Base-by-base conservation (phyloP, 1,140 invertebrate species). In the Octopus bimaculoides region DNA sequence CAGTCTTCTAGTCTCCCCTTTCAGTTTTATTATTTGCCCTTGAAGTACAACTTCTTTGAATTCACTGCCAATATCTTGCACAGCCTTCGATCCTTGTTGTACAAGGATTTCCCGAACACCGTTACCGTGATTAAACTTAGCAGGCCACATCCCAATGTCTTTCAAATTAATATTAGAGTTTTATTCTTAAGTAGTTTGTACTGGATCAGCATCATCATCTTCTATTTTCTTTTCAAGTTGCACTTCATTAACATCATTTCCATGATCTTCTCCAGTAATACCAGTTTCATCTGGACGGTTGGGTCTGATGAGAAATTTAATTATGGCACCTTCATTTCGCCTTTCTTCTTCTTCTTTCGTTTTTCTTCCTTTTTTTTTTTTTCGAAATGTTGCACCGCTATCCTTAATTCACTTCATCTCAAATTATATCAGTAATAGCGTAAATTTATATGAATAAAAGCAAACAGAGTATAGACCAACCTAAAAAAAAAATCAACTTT, bases 401-500 rank as follows among this genome's bases (percentile, higher is more conserved):
- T 66, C 61, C 61, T 66, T 66, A 12, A n/a, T 66, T 66, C 61
- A n/a, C 61, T 66, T 66, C 61, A 66, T 66, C 61, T 66, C 26
- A 41, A 41, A 41, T 41, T 41, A 41, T 41, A 41, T 41, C 26
- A 41, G 26, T 41, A 0, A 41, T 41, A 41, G 1, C 26, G 26
- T 41, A 41, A 41, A 41, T 41, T 41, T 41, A 41, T 41, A 41
- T 41, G 26, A 41, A 41, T 41, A 41, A 41, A 41, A 41, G 26
- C 26, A 41, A 41, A 41, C 3, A 41, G 26, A 41, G 0, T 41
- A 41, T 41, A 41, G 26, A 41, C n/a, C n/a, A n/a, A n/a, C n/a
- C n/a, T n/a, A n/a, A n/a, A n/a, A n/a, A n/a, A n/a, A n/a, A n/a
- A n/a, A n/a, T n/a, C n/a, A n/a, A n/a, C n/a, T n/a, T n/a, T n/a